These are phyloP conservation scores for Albula goreensis DNA, from an alignment of 2,113 vertebrate species.

Conservation along the genomic window DNA sequence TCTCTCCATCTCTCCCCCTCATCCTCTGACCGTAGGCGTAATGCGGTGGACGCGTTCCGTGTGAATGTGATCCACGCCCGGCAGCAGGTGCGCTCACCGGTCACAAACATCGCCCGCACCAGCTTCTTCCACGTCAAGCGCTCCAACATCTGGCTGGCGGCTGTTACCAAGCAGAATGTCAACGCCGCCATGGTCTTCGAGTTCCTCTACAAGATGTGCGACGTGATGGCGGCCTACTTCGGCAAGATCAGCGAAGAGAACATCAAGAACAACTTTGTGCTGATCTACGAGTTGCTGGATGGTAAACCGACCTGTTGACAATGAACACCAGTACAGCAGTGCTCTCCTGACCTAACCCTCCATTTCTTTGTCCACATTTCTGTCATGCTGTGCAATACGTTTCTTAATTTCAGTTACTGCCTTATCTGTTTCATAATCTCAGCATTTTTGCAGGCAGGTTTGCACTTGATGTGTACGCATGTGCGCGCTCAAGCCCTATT, in stretches of 20 bases:
- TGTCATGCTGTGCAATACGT: too few species aligned
- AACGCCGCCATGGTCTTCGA: conserved; percentile 99
- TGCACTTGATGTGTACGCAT: not conserved
- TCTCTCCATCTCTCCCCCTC: not conserved
- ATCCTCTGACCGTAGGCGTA: conserved; percentile 73
- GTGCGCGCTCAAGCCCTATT: not conserved
- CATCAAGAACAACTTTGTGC: conserved; percentile 99
- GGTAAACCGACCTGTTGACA: conserved; percentile 69
- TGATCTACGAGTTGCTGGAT: conserved; percentile 97
- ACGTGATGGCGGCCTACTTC: conserved; percentile 98
- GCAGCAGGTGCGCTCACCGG: conserved; percentile 96
- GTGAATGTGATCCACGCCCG: conserved; percentile 98
- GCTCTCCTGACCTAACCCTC: not conserved
- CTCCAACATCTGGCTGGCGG: conserved; percentile 99
- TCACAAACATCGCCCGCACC: conserved; percentile 98
- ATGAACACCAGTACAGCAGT: not conserved
- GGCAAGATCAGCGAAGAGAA: conserved; percentile 99
- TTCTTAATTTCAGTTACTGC: not conserved
- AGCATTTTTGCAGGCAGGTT: not conserved
- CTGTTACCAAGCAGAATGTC: conserved; percentile 99
- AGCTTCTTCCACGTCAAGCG: conserved; percentile 99
- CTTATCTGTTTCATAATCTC: not conserved
- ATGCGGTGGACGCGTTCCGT: conserved; percentile 96
- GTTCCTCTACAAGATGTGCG: conserved; percentile 99
- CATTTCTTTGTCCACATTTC: not conserved